These are phyloP conservation scores for Pseudonaja textilis DNA, from an alignment of 2,113 vertebrate species.

Conservation along the genomic window DNA sequence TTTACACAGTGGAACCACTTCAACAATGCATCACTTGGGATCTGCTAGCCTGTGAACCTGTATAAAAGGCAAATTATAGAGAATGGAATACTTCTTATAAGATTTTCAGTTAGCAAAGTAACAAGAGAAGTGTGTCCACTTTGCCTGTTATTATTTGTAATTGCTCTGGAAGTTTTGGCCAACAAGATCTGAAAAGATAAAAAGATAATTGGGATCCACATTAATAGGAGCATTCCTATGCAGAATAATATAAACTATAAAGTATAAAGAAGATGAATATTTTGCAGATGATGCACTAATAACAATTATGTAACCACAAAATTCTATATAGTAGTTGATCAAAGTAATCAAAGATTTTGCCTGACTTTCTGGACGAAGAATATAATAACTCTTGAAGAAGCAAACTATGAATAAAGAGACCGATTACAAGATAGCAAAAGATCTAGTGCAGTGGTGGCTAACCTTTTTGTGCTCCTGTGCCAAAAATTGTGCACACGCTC, in stretches of 20 bases:
- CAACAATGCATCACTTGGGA: neutral
- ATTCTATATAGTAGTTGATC: neutral
- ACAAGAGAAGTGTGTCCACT: neutral
- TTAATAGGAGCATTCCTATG: neutral
- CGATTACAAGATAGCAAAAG: neutral
- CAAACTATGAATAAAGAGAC: neutral
- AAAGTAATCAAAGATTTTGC: neutral
- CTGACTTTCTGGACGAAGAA: neutral
- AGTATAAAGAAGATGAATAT: neutral
- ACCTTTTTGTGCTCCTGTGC: too few species aligned
- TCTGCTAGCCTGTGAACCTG: neutral
- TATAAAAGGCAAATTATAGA: neutral
- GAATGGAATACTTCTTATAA: neutral
- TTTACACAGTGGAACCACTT: neutral
- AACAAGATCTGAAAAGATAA: neutral
- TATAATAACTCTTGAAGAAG: neutral
- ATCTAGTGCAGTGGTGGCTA: neutral
- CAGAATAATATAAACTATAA: too few species aligned
- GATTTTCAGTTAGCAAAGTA: neutral
- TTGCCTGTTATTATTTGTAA: neutral
- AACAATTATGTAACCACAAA: neutral
- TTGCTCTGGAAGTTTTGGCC: neutral
- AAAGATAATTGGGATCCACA: neutral
- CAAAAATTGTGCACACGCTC: too few species aligned
- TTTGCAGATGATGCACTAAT: neutral